These are phyloP conservation scores for Heliconius nattereri DNA, from an alignment of 1,140 invertebrate genomes.

Conservation along the genomic window DNA sequence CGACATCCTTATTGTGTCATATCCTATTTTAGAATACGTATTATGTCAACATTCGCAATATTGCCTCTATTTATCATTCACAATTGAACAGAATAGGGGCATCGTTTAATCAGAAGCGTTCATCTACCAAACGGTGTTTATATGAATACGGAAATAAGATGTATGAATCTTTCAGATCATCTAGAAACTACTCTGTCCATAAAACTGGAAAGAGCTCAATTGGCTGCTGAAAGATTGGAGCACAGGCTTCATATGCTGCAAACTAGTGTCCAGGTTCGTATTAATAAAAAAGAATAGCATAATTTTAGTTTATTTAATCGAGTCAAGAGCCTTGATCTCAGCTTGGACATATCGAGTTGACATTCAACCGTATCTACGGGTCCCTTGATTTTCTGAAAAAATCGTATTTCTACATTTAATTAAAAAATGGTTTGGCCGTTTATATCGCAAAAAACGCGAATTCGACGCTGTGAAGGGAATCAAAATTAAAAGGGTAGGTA, in stretches of 20 bases:
- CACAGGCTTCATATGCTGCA: conserved; percentile 76
- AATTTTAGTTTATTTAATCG: too few relatives aligned
- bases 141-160: neutral
- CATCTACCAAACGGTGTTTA: neutral
- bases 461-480: too few relatives aligned
- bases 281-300: neutral
- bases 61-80: conserved; percentile 51
- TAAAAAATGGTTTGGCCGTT: too few relatives aligned
- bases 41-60: conserved; percentile 70
- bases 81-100: conserved; percentile 67
- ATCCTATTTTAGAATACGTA: conserved; percentile 72
- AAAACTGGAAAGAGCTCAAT: conserved; percentile 71
- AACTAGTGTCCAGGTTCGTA: conserved; percentile 65
- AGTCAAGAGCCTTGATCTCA: too few relatives aligned
- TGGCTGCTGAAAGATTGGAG: conserved; percentile 72
- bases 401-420: too few relatives aligned
- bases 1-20: conserved; percentile 68
- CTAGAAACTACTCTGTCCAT: conserved; percentile 72
- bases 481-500: too few relatives aligned
- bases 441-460: too few relatives aligned
- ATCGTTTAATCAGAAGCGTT: conserved; percentile 57
- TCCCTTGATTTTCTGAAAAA: too few relatives aligned
- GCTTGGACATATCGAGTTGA: too few relatives aligned
- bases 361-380: too few relatives aligned
- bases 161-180: conserved; percentile 62